These are phyloP conservation scores for Mormyrus hasselquistii DNA, from an alignment of 2,797 vertebrate species.

Conservation along the genomic window DNA sequence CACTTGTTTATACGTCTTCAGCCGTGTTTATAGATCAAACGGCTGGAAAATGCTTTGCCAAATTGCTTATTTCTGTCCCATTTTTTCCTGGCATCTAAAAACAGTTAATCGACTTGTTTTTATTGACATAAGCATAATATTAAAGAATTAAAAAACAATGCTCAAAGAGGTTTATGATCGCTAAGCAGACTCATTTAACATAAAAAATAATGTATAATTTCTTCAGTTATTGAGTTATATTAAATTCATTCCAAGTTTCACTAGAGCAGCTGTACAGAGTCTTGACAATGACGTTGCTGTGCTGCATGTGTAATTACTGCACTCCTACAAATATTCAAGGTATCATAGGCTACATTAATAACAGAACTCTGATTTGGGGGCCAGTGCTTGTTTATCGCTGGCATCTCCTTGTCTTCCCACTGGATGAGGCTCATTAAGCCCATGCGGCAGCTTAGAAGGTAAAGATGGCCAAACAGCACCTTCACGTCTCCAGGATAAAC, in stretches of 20 bases:
- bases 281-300: not conserved
- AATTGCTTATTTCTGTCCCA: not conserved
- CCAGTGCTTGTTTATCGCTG: not conserved
- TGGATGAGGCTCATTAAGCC: not conserved
- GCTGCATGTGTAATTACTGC: not conserved
- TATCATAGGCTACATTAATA: not conserved
- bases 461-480: not conserved
- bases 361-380: not conserved
- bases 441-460: not conserved
- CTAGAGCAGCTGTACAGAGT: not conserved
- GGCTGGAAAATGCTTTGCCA: constrained; percentile 22
- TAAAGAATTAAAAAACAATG: constrained; percentile 4
- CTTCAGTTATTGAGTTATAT: not conserved
- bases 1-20: constrained; percentile 40
- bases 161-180: not conserved
- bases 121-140: constrained; percentile 1
- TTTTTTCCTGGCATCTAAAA: constrained; percentile 12
- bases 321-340: not conserved
- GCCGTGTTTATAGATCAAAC: constrained; percentile 23
- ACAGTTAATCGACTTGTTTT: constrained; percentile 5
- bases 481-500: not conserved
- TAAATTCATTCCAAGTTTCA: not conserved
- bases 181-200: not conserved
- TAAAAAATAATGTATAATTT: not conserved
- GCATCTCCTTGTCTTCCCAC: not conserved